A percentile compares a stretch with the other conserved stretches of the same genome.
Evolutionary conservation across 2,888 invertebrate species (phyloP).

Genomic region (Xanthia togata): DNA sequence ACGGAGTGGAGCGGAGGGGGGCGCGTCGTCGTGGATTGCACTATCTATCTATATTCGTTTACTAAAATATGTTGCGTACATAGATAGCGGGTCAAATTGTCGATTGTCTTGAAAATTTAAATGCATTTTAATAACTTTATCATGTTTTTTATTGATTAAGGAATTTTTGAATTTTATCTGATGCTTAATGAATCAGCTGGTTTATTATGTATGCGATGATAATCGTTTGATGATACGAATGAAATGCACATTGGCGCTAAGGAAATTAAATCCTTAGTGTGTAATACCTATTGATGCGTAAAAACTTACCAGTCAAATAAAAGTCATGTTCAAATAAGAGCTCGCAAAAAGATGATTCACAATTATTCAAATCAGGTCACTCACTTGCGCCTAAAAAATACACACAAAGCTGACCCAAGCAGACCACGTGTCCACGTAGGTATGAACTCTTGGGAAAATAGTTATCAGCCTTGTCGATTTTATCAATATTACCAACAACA

Average conservation of each 20-base stretch:
- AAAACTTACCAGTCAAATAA: not conserved
- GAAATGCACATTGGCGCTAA: not conserved
- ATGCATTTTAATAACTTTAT: slow-evolving; percentile 30
- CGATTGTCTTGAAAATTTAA: slow-evolving; percentile 41
- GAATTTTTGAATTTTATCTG: slow-evolving; percentile 4
- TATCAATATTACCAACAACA: slow-evolving; percentile 38
- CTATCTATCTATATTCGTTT: too few species aligned
- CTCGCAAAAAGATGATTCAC: slow-evolving; percentile 1
- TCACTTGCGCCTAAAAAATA: slow-evolving; percentile 28
- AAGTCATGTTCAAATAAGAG: slow-evolving; percentile 3
- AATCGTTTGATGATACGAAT: not conserved
- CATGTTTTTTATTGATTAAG: slow-evolving; percentile 10
- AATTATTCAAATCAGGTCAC: not conserved
- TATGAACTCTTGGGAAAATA: slow-evolving; percentile 43
- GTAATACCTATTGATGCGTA: not conserved
- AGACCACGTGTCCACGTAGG: not conserved
- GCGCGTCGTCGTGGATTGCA: too few species aligned
- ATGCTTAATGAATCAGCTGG: not conserved
- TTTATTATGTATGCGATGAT: not conserved
- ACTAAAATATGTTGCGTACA: too few species aligned
- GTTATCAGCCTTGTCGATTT: slow-evolving; percentile 16
- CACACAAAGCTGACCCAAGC: slow-evolving; percentile 8
- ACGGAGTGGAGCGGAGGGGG: too few species aligned
- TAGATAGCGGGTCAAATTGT: slow-evolving; percentile 55
- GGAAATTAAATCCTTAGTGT: too few species aligned